phyloP scores from a whole-genome alignment of 2,113 vertebrate species.

The Cinclus mexicanus region DNA sequence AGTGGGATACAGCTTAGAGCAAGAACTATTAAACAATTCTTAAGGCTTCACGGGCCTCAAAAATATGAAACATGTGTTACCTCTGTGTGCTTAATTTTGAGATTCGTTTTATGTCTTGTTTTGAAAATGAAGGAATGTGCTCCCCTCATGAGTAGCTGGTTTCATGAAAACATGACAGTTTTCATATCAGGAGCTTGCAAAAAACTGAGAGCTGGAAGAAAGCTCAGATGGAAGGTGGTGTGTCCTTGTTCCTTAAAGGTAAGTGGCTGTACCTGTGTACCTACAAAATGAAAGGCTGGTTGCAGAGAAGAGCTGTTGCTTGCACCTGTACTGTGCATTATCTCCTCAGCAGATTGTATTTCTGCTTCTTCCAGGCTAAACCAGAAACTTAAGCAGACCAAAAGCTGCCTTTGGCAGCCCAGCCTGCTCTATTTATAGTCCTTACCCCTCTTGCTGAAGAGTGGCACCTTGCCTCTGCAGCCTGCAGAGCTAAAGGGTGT shows the following conservation, averaged over 20 bases:
- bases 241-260: not conserved
- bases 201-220: not conserved
- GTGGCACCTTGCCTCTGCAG: constrained; percentile 70
- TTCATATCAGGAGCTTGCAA: not conserved
- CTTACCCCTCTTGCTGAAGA: constrained; percentile 57
- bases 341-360: constrained; percentile 56
- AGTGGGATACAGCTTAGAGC: not conserved
- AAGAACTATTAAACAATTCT: not conserved
- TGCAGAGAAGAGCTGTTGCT: constrained; percentile 46
- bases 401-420: constrained; percentile 69
- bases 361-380: constrained; percentile 40
- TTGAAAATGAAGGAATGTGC: not conserved
- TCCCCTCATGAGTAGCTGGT: not conserved
- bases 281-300: constrained; percentile 26
- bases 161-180: not conserved
- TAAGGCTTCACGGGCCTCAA: not conserved
- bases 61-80: not conserved
- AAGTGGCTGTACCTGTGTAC: constrained; percentile 55
- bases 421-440: constrained; percentile 73
- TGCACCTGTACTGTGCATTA: constrained; percentile 41
- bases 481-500: constrained; percentile 36
- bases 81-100: not conserved
- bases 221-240: not conserved
- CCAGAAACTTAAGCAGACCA: constrained; percentile 68
- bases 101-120: not conserved